Conservation (phyloP, 2,797 vertebrate genomes). For the Gymnocypris eckloni region DNA sequence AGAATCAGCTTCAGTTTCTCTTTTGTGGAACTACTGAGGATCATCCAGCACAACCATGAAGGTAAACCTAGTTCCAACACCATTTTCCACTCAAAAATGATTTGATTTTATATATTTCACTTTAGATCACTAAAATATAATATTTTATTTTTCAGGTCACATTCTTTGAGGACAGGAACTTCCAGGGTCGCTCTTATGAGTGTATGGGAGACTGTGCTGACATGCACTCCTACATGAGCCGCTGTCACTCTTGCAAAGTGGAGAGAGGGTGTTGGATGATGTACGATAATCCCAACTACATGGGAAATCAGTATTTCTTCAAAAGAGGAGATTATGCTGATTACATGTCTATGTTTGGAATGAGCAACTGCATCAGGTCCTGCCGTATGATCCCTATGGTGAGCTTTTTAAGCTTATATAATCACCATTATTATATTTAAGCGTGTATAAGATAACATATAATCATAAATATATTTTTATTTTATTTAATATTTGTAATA, state of each 20-base stretch:
- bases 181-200: slow-evolving; percentile 66
- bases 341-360: slow-evolving; percentile 58
- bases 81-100: background rate
- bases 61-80: background rate
- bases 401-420: background rate
- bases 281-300: slow-evolving; percentile 59
- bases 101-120: no score
- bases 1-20: no score
- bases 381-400: slow-evolving; percentile 59
- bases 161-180: slow-evolving; percentile 52
- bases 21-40: no score
- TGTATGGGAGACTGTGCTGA: slow-evolving; percentile 46
- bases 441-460: background rate
- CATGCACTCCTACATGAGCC: slow-evolving; percentile 54
- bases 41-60: background rate
- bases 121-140: background rate
- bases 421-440: no score
- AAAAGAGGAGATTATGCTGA: slow-evolving; percentile 59
- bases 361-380: slow-evolving; percentile 57
- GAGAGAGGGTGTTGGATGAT: slow-evolving; percentile 61
- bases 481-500: no score
- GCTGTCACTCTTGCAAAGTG: slow-evolving; percentile 62
- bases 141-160: slow-evolving; percentile 67
- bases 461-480: background rate
- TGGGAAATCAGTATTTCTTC: slow-evolving; percentile 60